Base-by-base conservation (phyloP, 2,113 vertebrate genomes). In the Furnarius figulus region DNA sequence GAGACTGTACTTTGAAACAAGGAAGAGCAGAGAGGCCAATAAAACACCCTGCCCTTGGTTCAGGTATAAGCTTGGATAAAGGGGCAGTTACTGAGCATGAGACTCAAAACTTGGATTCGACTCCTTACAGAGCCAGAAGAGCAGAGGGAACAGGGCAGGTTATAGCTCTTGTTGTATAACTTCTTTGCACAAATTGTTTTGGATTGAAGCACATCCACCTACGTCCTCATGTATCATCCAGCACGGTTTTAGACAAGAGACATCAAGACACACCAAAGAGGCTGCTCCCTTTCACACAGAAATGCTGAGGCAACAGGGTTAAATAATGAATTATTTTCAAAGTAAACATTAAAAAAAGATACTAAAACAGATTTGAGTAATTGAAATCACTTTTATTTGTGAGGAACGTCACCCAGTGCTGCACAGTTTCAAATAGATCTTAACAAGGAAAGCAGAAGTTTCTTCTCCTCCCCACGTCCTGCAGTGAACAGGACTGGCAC, bases 351-450 rank as follows among this genome's bases (percentile, higher is more conserved):
- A 92, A 83, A 35, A n/a, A 92, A 47, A 58, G 27, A 67, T 50
- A 85, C 30, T 31, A 47, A 67, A 46, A 1, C 22, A 17, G 30
- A 5, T 9, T 17, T 84, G 16, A 58, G 58, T 89, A 93, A 44
- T 87, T 92, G 87, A 91, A 96, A 93, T 95, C 9, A 85, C 76
- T 97, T 98, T 98, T 98, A 98, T 98, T 98, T 97, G 87, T 96
- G 92, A 97, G 96, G 96, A 98, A 98, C 93, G 35, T 96, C 96
- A 97, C 94, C 97, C 88, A 63, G 92, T 94, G 84, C 95, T 94
- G 97, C 96, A 97, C 94, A 96, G 93, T 97, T 97, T 95, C 94
- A 96, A 96, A 97, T 25, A 78, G 96, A 96, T 97, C 95, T 98
- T 96, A 93, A 82, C 90, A 96, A 96, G 79, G 94, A 98, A 97